phyloP scores from a whole-genome alignment of 2,113 vertebrate species.

The Macroglossus sobrinus region DNA sequence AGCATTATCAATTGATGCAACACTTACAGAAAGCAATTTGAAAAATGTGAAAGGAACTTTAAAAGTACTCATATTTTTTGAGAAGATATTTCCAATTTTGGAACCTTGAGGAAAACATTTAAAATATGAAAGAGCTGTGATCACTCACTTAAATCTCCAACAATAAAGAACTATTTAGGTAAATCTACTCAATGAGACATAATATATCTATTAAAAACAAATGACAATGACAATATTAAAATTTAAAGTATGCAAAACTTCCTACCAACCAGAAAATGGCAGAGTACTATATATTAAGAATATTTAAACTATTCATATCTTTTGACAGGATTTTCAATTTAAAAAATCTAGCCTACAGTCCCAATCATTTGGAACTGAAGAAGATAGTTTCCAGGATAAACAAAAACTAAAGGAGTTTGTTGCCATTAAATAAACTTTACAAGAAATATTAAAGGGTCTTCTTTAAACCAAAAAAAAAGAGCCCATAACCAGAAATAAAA shows the following conservation, averaged over 20 bases:
- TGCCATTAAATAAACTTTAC: neutral
- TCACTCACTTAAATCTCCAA: neutral
- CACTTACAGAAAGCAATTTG: neutral
- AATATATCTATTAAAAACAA: neutral
- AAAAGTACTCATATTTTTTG: neutral
- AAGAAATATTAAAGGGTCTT: neutral
- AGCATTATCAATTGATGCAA: neutral
- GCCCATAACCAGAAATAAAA: neutral
- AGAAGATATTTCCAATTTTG: neutral
- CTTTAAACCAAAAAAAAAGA: neutral
- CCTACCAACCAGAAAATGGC: neutral
- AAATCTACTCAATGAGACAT: neutral
- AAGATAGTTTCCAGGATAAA: neutral
- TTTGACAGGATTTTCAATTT: neutral
- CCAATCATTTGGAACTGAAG: neutral
- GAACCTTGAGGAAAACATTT: neutral
- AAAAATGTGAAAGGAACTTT: neutral
- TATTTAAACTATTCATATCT: neutral
- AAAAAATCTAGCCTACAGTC: neutral
- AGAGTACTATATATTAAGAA: neutral
- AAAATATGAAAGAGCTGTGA: constrained; percentile 4
- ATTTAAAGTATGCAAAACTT: neutral
- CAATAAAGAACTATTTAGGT: neutral
- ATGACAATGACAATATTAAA: neutral
- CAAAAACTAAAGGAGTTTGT: neutral